Percentiles rank a stretch among this genome's conserved stretches.
phyloP scores from a whole-genome alignment of 2,888 invertebrate genomes.

The Limnephilus marmoratus region DNA sequence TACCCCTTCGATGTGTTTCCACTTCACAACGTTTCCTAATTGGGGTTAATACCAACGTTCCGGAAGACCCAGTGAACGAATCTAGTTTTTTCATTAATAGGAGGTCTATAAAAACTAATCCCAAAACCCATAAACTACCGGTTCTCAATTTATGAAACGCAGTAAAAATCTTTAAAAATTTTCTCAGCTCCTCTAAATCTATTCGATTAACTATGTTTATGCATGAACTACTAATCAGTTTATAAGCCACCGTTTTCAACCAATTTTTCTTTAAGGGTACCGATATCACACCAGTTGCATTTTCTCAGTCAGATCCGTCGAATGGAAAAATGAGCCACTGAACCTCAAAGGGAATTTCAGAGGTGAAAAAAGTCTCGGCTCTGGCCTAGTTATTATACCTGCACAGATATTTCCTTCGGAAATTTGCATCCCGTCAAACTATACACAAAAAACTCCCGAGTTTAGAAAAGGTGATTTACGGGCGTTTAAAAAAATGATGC shows the following conservation, averaged over 20 bases:
- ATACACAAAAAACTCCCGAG: neutral
- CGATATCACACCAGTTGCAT: conserved; percentile 2
- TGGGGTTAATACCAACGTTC: neutral
- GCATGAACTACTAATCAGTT: neutral
- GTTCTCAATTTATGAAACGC: neutral
- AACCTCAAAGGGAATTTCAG: neutral
- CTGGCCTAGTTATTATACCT: neutral
- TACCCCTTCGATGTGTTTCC: neutral
- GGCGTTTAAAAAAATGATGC: too few relatives aligned
- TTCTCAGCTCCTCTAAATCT: neutral
- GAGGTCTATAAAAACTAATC: neutral
- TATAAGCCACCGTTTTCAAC: neutral
- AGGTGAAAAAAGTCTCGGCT: neutral
- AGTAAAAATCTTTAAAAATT: neutral
- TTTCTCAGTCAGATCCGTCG: neutral
- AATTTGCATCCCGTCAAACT: neutral
- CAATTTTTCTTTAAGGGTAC: neutral
- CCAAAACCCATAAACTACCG: neutral
- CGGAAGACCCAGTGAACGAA: neutral
- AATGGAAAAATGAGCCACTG: neutral
- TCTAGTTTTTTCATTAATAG: neutral
- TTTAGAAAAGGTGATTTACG: neutral
- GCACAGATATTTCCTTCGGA: neutral
- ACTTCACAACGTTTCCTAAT: neutral
- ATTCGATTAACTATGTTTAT: neutral